phyloP scores from a whole-genome alignment of 2,113 vertebrate genomes.

The Rhinolophus sinicus region DNA sequence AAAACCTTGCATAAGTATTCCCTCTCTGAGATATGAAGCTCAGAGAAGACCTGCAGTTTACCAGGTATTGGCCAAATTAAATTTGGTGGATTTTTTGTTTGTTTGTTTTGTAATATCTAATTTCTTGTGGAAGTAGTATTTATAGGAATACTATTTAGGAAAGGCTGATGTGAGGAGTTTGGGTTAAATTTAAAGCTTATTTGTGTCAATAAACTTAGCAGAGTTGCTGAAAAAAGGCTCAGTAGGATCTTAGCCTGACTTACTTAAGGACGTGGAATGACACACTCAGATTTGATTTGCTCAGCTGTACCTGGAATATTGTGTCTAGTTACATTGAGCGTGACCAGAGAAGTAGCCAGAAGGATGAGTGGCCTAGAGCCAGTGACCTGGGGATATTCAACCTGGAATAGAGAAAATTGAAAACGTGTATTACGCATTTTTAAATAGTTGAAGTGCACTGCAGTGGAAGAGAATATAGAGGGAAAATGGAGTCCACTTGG shows the following conservation, averaged over 20 bases:
- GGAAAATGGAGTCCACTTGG: not conserved
- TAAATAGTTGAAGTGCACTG: not conserved
- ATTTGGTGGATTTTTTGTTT: not conserved
- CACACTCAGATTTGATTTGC: not conserved
- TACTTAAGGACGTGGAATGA: not conserved
- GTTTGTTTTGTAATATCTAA: not conserved
- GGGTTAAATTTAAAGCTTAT: constrained; percentile 46
- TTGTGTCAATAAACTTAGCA: not conserved
- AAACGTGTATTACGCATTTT: not conserved
- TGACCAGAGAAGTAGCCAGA: not conserved
- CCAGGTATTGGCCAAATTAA: not conserved
- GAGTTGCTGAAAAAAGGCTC: not conserved
- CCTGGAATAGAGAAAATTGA: not conserved
- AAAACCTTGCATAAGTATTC: not conserved
- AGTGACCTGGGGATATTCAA: constrained; percentile 9
- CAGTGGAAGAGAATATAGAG: not conserved
- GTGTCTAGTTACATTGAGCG: not conserved
- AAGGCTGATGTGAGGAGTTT: not conserved
- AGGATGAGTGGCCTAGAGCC: not conserved
- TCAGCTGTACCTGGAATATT: not conserved
- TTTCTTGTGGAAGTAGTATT: constrained; percentile 7
- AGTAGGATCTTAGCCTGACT: constrained; percentile 5
- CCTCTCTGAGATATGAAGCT: not conserved
- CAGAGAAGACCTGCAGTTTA: not conserved
- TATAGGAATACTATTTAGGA: constrained; percentile 26